phyloP scores from a whole-genome alignment of 2,113 vertebrate genomes.

The Calyptommatus sinebrachiatus region DNA sequence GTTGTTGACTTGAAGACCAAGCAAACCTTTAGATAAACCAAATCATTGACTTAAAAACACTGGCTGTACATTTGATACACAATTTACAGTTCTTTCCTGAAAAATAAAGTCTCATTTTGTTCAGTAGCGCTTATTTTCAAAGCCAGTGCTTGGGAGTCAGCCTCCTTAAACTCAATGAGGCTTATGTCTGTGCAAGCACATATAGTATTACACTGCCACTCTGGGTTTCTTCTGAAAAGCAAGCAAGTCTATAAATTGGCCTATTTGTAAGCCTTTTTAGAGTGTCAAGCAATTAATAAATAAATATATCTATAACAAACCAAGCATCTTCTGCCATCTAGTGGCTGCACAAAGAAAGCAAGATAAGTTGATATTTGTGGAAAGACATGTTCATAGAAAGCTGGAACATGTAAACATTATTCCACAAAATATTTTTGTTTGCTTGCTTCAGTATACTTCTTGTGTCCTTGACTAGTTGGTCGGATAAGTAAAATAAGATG shows the following conservation, averaged over 20 bases:
- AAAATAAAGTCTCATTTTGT: too few relatives aligned
- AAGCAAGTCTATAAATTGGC: neutral
- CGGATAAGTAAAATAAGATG: too few relatives aligned
- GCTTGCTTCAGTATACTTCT: too few relatives aligned
- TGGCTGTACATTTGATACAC: neutral
- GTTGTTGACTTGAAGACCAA: neutral
- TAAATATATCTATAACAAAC: neutral
- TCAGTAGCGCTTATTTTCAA: too few relatives aligned
- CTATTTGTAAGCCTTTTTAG: neutral
- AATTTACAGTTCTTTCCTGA: too few relatives aligned
- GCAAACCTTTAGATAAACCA: neutral
- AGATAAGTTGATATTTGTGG: too few relatives aligned
- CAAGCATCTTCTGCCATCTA: slow-evolving; percentile 8
- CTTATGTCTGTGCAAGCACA: neutral
- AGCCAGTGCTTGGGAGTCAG: neutral
- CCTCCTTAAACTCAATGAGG: neutral
- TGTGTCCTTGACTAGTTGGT: too few relatives aligned
- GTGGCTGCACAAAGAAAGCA: neutral
- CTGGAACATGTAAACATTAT: neutral
- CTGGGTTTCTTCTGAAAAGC: neutral
- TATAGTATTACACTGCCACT: neutral
- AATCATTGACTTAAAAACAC: neutral
- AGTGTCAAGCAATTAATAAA: neutral
- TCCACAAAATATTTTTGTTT: too few relatives aligned
- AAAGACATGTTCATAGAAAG: neutral